These are phyloP conservation scores for Toxotes lorentzi DNA, from an alignment of 2,797 vertebrate species.

Conservation along the genomic window DNA sequence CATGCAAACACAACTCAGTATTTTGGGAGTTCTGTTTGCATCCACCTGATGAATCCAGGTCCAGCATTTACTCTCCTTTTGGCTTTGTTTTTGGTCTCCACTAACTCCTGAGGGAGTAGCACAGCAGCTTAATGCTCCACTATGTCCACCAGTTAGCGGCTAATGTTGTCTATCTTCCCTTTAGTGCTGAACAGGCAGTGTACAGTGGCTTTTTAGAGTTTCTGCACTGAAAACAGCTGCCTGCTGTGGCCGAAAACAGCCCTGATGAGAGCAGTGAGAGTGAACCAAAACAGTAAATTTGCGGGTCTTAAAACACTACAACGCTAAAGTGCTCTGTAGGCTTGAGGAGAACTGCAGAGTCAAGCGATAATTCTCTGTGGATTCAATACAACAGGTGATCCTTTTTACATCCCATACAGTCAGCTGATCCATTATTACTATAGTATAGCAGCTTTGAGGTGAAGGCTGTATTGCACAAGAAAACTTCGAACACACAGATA, in stretches of 20 bases:
- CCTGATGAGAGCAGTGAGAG: not conserved
- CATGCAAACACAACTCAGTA: not conserved
- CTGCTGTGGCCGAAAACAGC: slow-evolving; percentile 17
- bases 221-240: slow-evolving; percentile 34
- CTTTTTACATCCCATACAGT: not conserved
- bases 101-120: slow-evolving; percentile 10
- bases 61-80: not conserved
- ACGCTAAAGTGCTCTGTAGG: no score
- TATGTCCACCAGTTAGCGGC: slow-evolving; percentile 29
- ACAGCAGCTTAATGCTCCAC: slow-evolving; percentile 31
- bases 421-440: not conserved
- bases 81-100: slow-evolving; percentile 2
- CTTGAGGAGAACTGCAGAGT: slow-evolving; percentile 16
- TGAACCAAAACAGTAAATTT: slow-evolving; percentile 6
- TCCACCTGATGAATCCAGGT: slow-evolving; percentile 3
- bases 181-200: slow-evolving; percentile 19
- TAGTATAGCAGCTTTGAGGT: slow-evolving; percentile 14
- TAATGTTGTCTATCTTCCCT: slow-evolving; percentile 33
- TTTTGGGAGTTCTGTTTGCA: not conserved
- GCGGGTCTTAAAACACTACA: slow-evolving; percentile 9
- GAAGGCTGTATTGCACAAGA: not conserved
- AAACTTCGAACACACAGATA: not conserved
- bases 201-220: slow-evolving; percentile 27
- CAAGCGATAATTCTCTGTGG: not conserved
- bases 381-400: not conserved